These are phyloP conservation scores for Caenorhabditis latens DNA, from an alignment of 1,140 invertebrate genomes.

Conservation along the genomic window DNA sequence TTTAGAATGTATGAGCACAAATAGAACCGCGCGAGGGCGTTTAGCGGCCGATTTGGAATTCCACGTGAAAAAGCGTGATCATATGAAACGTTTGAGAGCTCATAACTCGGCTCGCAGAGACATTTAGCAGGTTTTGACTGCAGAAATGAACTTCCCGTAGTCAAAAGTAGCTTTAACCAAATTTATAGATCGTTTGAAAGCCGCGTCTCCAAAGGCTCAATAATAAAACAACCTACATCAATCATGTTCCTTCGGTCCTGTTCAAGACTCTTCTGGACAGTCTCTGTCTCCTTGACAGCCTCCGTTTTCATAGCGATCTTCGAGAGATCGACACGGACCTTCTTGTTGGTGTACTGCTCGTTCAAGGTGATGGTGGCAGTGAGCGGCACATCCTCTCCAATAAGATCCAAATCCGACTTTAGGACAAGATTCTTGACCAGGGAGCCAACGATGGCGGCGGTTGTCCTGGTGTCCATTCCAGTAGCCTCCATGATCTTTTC, in stretches of 20 bases:
- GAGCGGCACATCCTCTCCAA: neutral
- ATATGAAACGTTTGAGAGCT: too few relatives aligned
- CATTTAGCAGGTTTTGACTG: too few relatives aligned
- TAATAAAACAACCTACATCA: too few relatives aligned
- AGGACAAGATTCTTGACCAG: neutral
- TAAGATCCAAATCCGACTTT: neutral
- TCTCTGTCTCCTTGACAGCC: conserved; percentile 92
- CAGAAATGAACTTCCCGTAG: too few relatives aligned
- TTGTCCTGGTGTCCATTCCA: neutral
- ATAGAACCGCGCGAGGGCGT: too few relatives aligned
- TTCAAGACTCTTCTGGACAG: conserved; percentile 97
- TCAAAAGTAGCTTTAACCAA: too few relatives aligned
- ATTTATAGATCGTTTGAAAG: too few relatives aligned
- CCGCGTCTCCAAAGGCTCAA: too few relatives aligned
- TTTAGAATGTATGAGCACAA: too few relatives aligned
- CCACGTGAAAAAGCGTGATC: too few relatives aligned
- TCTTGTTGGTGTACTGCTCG: conserved; percentile 39
- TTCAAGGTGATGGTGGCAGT: neutral
- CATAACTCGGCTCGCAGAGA: too few relatives aligned
- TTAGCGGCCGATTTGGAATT: too few relatives aligned
- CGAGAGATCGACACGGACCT: conserved; percentile 87
- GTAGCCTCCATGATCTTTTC: neutral
- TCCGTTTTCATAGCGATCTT: conserved; percentile 95
- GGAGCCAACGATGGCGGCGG: neutral
- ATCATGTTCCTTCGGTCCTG: conserved; percentile 90